Evolutionary conservation across 92 coral and sea anemone species (phyloP), one percentile per base, ranked within the genome.

Genomic region (Metridium senile): DNA sequence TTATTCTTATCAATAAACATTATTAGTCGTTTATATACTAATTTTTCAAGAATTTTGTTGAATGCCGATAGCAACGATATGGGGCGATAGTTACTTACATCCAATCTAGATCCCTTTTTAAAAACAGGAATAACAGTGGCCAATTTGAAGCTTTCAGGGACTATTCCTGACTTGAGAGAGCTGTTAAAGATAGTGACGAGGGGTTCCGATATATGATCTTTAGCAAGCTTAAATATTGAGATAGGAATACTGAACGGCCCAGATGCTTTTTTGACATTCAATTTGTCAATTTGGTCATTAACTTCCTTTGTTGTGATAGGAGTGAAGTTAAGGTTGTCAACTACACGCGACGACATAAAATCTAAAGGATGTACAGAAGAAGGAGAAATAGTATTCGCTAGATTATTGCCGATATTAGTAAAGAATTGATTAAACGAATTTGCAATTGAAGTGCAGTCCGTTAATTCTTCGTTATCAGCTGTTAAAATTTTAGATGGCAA

Each of bases 201-300:
- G 17, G 72, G 77, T 28, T 72, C 52, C n/a, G 77, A 72, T 10
- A 72, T 28, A 72, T 16, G 21, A 39, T 29, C 11, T 25, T 52
- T 72, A 27, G 29, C 7, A 11, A 25, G 1, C 30, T 72, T 72
- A 1, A 72, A 34, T 3, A 72, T 52, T 51, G 64, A 17, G 46
- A 72, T 52, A 2, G 77, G 63, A 0, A 35, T 52, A 72, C 77
- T 72, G 26, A 45, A 72, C 1, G 77, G 77, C 10, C 77, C 77
- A 72, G 77, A 17, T 35, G 77, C 62, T 52, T 72, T 72, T 6
- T 23, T 45, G 23, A 19, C 10, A 25, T 72, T 4, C 13, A 72
- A 34, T 23, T 57, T 39, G 6, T 51, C n/a, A 9, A 39, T 72
- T 72, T 52, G 4, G 20, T 72, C 74, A 20, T 8, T 19, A 57